phyloP scores from a whole-genome alignment of 2,797 vertebrate genomes.

The Pseudocheirus occidentalis region DNA sequence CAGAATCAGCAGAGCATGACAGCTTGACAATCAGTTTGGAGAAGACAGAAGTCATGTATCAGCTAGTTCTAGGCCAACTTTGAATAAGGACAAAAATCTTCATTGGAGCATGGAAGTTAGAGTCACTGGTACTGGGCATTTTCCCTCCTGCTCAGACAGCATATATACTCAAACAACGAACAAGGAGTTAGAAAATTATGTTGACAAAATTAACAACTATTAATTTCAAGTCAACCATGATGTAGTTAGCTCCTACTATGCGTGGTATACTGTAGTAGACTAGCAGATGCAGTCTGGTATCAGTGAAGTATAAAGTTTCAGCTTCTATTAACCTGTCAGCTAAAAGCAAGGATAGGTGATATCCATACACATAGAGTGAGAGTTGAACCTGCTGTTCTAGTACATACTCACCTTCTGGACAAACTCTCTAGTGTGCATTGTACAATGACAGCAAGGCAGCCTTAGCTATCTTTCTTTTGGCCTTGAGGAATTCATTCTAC shows the following conservation, averaged over 20 bases:
- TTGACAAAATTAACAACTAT: background rate
- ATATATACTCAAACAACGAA: background rate
- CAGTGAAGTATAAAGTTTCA: background rate
- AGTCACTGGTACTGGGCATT: background rate
- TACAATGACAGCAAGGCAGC: background rate
- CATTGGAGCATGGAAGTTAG: background rate
- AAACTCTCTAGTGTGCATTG: background rate
- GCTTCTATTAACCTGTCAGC: background rate
- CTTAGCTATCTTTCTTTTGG: background rate
- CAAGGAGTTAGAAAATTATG: background rate
- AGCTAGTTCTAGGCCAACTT: background rate
- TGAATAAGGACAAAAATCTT: background rate
- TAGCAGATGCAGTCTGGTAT: background rate
- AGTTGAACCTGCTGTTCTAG: background rate
- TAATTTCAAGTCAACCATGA: background rate
- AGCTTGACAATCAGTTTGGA: background rate
- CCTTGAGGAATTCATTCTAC: background rate
- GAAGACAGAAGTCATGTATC: background rate
- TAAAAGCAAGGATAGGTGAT: background rate
- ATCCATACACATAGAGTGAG: too few relatives aligned
- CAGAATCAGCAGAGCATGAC: conserved; percentile 11
- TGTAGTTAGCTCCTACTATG: background rate
- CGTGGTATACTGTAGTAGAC: background rate
- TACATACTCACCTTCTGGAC: background rate
- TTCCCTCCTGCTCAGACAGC: background rate